Evolutionary conservation across 2,113 vertebrate species (phyloP), one percentile per base, ranked within the genome.

Genomic region (Typhlomys cinereus): DNA sequence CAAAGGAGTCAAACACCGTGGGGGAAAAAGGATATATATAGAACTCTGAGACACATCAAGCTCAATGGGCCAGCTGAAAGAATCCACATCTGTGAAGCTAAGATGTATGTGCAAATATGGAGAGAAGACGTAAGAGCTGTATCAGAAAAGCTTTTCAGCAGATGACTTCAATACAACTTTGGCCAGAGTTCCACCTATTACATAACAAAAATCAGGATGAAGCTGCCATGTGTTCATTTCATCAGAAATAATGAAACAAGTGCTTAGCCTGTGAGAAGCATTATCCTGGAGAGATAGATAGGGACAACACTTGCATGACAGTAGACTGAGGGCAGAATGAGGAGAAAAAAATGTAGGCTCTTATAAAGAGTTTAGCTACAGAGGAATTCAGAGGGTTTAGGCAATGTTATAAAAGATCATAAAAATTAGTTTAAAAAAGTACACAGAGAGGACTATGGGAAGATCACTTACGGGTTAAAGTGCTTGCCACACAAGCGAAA

Each of bases 141-240:
- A n/a, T 76, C 52, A 7, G 73, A 9, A 29, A 54, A 48, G 2
- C 0, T 25, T 64, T 85, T 2, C 39, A 52, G 70, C 44, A 85
- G 61, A 70, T 9, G 13, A n/a, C 84, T 86, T 75, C 21, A 66
- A 57, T 14, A 67, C 57, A 84, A 74, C 2, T 71, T 61, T 80
- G 36, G 4, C 25, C 11, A 87, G 54, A 36, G 2, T 36, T 87
- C 48, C 66, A 18, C 2, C 50, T 48, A 76, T 64, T 61, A 76
- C 4, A 78, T 78, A 94, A 84, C 86, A 54, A 73, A 82, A 88
- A 71, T 15, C 52, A 85, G 88, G 8, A 66, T 71, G 54, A 86
- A 59, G 27, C 4, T 54, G 21, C 67, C 48, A 36, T 57, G 6
- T 93, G 7, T 69, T 90, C 34, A 81, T 91, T 91, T 89, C 54